phyloP scores from a whole-genome alignment of 2,113 vertebrate genomes.

The Pavo muticus region DNA sequence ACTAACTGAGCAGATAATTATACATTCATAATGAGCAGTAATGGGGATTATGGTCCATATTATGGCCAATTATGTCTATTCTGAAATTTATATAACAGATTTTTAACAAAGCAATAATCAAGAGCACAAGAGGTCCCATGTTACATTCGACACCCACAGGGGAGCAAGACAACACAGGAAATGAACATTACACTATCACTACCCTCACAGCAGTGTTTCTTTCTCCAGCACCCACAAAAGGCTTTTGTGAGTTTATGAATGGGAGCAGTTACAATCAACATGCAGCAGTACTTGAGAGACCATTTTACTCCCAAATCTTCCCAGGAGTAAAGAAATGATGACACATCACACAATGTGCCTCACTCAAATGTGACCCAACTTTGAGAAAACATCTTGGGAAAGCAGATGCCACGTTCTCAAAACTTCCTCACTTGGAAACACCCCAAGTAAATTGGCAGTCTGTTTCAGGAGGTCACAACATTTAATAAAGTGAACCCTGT shows the following conservation, averaged over 20 bases:
- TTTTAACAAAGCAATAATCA: background rate
- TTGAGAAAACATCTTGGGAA: background rate
- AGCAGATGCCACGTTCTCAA: background rate
- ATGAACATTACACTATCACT: accelerated
- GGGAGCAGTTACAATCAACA: background rate
- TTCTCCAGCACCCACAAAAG: background rate
- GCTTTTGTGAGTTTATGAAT: background rate
- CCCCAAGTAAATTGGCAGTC: background rate
- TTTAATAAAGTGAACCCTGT: background rate
- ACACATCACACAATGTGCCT: background rate
- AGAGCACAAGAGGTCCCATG: background rate
- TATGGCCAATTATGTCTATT: background rate
- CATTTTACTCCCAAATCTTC: background rate
- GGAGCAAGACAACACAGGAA: background rate
- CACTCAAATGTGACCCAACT: background rate
- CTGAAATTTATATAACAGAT: background rate
- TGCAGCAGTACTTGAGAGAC: background rate
- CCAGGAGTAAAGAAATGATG: background rate
- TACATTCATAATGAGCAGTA: background rate
- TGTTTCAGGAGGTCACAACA: background rate
- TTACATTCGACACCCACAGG: background rate
- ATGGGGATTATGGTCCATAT: background rate
- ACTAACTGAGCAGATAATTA: slow-evolving; percentile 12
- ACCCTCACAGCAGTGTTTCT: background rate
- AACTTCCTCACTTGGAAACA: background rate